Conservation (phyloP, 2,888 invertebrate species). For the Chymomyza caudatula region DNA sequence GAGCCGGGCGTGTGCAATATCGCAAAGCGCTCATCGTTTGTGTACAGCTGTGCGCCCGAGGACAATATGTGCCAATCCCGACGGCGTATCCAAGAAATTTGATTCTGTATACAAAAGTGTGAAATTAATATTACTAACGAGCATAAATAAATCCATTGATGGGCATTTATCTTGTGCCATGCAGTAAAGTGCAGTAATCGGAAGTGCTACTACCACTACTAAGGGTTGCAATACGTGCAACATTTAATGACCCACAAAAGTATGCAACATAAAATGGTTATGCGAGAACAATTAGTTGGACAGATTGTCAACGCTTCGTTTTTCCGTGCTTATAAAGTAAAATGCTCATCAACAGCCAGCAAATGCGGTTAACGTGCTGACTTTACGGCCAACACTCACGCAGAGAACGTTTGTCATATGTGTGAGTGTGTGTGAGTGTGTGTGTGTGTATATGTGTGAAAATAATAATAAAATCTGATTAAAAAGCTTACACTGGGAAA, state of each 20-base stretch:
- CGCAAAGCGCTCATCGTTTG: constrained; percentile 91
- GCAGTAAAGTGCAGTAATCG: background rate
- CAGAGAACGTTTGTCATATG: background rate
- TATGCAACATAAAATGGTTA: constrained; percentile 29
- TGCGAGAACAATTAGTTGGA: constrained; percentile 47
- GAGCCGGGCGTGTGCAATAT: constrained; percentile 91
- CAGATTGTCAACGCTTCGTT: constrained; percentile 30
- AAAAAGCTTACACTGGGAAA: constrained; percentile 2
- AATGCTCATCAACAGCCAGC: constrained; percentile 19
- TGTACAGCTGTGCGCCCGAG: constrained; percentile 92
- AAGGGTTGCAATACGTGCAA: background rate
- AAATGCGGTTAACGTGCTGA: constrained; percentile 14
- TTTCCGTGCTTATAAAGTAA: constrained; percentile 1
- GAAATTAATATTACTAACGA: background rate
- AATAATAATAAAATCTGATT: constrained; percentile 26
- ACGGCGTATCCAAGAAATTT: constrained; percentile 95
- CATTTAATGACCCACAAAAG: constrained; percentile 27
- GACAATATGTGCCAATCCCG: constrained; percentile 96
- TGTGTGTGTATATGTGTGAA: constrained; percentile 1
- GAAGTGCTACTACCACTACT: background rate
- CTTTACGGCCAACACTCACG: constrained; percentile 7
- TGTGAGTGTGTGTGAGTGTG: constrained; percentile 7
- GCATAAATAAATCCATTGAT: constrained; percentile 6
- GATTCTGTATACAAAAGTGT: constrained; percentile 78
- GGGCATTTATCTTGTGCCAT: background rate